Percentiles rank a stretch among this genome's conserved stretches.
These are phyloP conservation scores for Hippocampus comes DNA, from an alignment of 2,113 vertebrate genomes.

Conservation along the genomic window DNA sequence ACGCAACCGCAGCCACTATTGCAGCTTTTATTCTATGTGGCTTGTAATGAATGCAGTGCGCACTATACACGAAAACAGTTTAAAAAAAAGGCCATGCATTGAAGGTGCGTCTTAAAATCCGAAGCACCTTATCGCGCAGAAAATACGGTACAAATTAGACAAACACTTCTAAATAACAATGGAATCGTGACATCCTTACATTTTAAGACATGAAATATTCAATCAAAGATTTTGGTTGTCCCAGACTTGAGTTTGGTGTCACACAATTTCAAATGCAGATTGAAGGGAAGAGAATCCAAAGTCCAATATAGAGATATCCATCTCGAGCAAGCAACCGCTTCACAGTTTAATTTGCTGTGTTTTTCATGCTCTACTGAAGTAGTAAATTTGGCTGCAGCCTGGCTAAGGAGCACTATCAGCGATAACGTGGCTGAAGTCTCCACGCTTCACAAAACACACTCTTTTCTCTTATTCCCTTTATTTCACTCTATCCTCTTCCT, in stretches of 20 bases:
- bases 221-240: constrained; percentile 55
- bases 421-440: constrained; percentile 88
- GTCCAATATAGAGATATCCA: constrained; percentile 92
- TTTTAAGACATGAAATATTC: constrained; percentile 43
- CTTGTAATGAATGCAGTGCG: too few species aligned
- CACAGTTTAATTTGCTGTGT: constrained; percentile 91
- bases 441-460: constrained; percentile 84
- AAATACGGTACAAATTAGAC: too few species aligned
- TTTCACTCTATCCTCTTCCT: constrained; percentile 46
- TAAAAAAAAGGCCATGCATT: too few species aligned
- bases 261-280: constrained; percentile 74
- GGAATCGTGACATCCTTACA: background rate
- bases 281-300: constrained; percentile 72
- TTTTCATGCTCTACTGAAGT: constrained; percentile 95
- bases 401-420: constrained; percentile 84
- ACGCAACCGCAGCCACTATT: too few species aligned
- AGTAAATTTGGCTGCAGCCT: constrained; percentile 86
- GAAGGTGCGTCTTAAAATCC: too few species aligned
- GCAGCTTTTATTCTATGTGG: too few species aligned
- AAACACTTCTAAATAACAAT: background rate
- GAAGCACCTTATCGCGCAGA: too few species aligned
- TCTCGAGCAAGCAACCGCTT: constrained; percentile 88
- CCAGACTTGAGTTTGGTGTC: constrained; percentile 47
- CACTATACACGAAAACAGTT: too few species aligned
- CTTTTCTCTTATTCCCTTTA: constrained; percentile 58